Evolutionary conservation across 2,113 vertebrate genomes (phyloP).

Genomic region (Lagopus leucura): DNA sequence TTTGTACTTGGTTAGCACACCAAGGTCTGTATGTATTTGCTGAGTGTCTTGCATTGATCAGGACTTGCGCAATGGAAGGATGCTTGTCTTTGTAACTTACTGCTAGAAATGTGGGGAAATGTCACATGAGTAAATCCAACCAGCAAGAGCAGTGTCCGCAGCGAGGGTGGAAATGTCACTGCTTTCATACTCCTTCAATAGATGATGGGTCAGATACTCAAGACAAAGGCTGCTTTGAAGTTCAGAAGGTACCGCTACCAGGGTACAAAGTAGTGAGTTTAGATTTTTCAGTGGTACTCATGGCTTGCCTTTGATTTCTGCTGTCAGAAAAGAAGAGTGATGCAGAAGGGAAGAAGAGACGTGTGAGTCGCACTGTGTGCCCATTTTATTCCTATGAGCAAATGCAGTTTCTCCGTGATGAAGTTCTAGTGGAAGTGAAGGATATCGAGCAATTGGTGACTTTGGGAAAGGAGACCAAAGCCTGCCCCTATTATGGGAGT

Average conservation of each 20-base stretch:
- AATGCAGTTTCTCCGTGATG: slow-evolving; percentile 87
- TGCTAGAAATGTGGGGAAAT: neutral
- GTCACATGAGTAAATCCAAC: neutral
- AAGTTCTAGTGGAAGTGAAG: slow-evolving; percentile 84
- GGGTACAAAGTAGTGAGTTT: neutral
- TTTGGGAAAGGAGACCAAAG: slow-evolving; percentile 82
- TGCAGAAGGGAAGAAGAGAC: slow-evolving; percentile 77
- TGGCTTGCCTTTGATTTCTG: neutral
- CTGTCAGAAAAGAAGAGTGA: slow-evolving; percentile 71
- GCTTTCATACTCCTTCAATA: neutral
- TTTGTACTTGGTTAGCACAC: neutral
- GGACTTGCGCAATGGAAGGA: neutral
- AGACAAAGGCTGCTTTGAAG: neutral
- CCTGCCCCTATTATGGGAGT: slow-evolving; percentile 92
- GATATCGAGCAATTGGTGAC: slow-evolving; percentile 91
- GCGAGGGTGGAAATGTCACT: neutral
- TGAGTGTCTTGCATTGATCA: neutral
- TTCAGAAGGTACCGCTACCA: neutral
- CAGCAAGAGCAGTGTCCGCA: neutral
- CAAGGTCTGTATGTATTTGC: neutral
- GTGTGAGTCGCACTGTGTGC: slow-evolving; percentile 73
- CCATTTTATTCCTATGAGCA: slow-evolving; percentile 83
- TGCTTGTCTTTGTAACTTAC: neutral
- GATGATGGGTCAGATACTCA: neutral
- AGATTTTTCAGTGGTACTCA: neutral